Evolutionary conservation across 1,140 invertebrate genomes (phyloP), one percentile per base, ranked within the genome.

Genomic region (Polypedilum vanderplanki): DNA sequence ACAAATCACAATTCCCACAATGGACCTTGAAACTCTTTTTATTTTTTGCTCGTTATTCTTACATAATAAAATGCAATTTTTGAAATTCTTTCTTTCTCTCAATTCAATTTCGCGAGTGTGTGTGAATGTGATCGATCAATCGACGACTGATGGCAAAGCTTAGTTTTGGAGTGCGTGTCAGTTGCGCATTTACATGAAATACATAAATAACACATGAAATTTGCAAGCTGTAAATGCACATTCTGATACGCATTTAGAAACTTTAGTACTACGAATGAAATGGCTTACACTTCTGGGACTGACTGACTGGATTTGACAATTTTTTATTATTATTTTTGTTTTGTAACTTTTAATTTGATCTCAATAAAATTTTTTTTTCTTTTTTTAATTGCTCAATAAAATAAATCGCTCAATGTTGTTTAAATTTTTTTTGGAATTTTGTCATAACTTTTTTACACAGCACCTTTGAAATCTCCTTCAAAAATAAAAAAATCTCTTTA

Each of bases 161-260:
- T 70, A 70, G 65, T 70, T 70, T 22, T 70, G 65, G 20, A 70
- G 65, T 70, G 65, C 65, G 65, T 70, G 65, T 70, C 65, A 70
- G 65, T 70, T 70, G 65, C 20, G 65, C 65, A 70, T 70, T 70
- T 70, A 70, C 65, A 70, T 70, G 65, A 70, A 70, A 70, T 70
- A 70, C 8, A 20, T 70, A 3, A 20, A n/a, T n/a, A 20, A 7
- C 20, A 22, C 9, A 18, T 22, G 20, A 70, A 18, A 70, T 70
- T 70, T 18, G 17, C 9, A 70, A 70, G 65, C 65, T 70, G 65
- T 70, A 70, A 70, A 70, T 70, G 65, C 65, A 70, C 65, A 20
- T 20, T 70, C 65, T 70, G 65, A 22, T 70, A 70, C 65, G 65
- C 65, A 70, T 22, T 22, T 57, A 57, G 46, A 57, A 57, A 57